These are phyloP conservation scores for Autographa pulchrina DNA, from an alignment of 2,888 invertebrate species.

Conservation along the genomic window DNA sequence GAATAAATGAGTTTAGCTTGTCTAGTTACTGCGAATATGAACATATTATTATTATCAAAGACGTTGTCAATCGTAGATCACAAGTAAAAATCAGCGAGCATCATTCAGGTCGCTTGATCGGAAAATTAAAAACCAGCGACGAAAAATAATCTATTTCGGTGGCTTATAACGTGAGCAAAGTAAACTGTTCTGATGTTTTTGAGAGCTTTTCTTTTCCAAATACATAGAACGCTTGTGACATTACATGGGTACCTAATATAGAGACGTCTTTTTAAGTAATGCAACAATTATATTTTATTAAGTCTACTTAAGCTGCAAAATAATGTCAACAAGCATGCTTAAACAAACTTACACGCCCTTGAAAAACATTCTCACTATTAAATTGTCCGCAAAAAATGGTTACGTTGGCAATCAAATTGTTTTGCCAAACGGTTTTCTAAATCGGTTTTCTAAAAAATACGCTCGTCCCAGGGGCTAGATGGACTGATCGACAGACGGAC, in stretches of 20 bases:
- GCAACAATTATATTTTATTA: too few relatives aligned
- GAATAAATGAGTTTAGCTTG: background rate
- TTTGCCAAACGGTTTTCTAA: background rate
- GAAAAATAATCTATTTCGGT: constrained; percentile 4
- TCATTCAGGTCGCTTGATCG: constrained; percentile 4
- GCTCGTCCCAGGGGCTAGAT: background rate
- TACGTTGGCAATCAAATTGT: background rate
- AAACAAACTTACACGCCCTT: too few relatives aligned
- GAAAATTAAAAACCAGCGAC: background rate
- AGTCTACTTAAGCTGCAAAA: too few relatives aligned
- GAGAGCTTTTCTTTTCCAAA: background rate
- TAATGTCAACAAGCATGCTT: too few relatives aligned
- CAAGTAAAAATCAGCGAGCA: constrained; percentile 2
- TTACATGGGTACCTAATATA: too few relatives aligned
- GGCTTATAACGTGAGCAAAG: background rate
- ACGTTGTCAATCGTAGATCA: constrained; percentile 1
- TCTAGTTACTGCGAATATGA: background rate
- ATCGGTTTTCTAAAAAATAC: background rate
- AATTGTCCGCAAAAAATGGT: background rate
- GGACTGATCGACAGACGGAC: background rate
- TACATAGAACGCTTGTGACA: background rate
- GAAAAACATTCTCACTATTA: background rate
- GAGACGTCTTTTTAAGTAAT: too few relatives aligned
- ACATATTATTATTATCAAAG: background rate
- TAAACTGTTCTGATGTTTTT: background rate